Conservation (phyloP, 2,797 vertebrate species). For the Pangasius djambal region DNA sequence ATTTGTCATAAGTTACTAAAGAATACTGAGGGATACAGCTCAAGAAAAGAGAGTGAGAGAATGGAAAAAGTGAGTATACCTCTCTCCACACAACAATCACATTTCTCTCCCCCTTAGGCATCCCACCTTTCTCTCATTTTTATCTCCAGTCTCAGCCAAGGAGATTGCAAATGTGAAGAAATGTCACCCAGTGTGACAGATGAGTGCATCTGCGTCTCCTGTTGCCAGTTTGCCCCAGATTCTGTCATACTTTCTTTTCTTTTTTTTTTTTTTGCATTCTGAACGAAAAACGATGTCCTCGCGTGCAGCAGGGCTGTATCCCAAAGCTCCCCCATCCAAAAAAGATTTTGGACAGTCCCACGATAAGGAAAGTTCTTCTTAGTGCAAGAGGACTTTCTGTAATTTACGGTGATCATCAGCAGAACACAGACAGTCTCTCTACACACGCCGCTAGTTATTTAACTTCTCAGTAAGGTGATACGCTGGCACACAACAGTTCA, state of each 20-base stretch:
- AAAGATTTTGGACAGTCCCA: neutral
- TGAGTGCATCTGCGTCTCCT: conserved; percentile 56
- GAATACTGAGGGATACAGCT: neutral
- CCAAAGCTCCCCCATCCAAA: conserved; percentile 8
- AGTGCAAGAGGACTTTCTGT: neutral
- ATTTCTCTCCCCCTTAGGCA: conserved; percentile 55
- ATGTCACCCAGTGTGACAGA: conserved; percentile 63
- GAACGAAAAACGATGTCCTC: conserved; percentile 41
- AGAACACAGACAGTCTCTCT: neutral
- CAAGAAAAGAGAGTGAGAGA: neutral
- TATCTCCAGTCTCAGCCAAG: conserved; percentile 61
- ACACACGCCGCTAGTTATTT: neutral
- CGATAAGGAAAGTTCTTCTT: neutral
- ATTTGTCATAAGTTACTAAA: neutral
- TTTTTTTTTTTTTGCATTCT: conserved; percentile 37
- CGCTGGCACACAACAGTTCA: neutral
- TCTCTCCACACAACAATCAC: conserved; percentile 56
- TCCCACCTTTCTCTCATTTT: conserved; percentile 61
- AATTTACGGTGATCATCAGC: neutral
- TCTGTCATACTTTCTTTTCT: conserved; percentile 49
- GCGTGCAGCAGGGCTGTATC: conserved; percentile 33
- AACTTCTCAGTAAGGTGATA: neutral
- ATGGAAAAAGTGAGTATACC: conserved; percentile 1
- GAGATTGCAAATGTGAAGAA: conserved; percentile 63
- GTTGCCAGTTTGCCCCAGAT: conserved; percentile 61